Evolutionary conservation across 2,797 vertebrate genomes (phyloP), one percentile per base, ranked within the genome.

Genomic region (Myripristis murdjan): DNA sequence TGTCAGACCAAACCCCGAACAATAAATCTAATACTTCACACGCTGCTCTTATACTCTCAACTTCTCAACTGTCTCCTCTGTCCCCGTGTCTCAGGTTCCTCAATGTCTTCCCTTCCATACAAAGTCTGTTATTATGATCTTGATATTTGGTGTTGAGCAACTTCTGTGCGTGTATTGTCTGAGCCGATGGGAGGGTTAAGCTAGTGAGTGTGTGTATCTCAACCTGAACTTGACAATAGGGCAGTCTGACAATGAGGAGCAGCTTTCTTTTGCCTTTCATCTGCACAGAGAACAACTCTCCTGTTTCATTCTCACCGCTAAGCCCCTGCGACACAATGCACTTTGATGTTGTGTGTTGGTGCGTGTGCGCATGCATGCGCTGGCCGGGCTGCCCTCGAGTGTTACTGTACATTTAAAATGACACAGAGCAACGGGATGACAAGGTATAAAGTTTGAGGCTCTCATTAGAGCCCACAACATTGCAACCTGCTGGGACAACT

Each of bases 201-300:
- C 84, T 73, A 83, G 79, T 87, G 85, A 83, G 84, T 92, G 86
- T 87, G 85, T 46, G 67, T 86, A 87, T 91, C 87, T 88, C 68
- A 49, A 82, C 79, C 84, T 64, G 71, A 80, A 86, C 77, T 63
- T 81, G 82, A 92, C 89, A 92, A 92, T 89, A 79, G 84, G 52
- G 75, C 59, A 48, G 55, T 76, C 77, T 70, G 74, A 93, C 91
- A 92, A 92, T 93, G 83, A 86, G 73, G 79, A 85, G 86, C 71
- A 81, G 87, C 86, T 86, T 86, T 91, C 87, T 85, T 88, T 84
- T 64, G 74, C 82, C 90, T 93, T 94, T 94, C 88, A 93, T 91
- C 82, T 86, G 73, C 14, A 65, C 82, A 84, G 80, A 86, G 89
- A 90, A 89, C 84, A 89, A 86, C 82, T 92, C 89, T 93, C 88